Evolutionary conservation across 2,797 vertebrate species (phyloP).

Genomic region (Spinus pinus): DNA sequence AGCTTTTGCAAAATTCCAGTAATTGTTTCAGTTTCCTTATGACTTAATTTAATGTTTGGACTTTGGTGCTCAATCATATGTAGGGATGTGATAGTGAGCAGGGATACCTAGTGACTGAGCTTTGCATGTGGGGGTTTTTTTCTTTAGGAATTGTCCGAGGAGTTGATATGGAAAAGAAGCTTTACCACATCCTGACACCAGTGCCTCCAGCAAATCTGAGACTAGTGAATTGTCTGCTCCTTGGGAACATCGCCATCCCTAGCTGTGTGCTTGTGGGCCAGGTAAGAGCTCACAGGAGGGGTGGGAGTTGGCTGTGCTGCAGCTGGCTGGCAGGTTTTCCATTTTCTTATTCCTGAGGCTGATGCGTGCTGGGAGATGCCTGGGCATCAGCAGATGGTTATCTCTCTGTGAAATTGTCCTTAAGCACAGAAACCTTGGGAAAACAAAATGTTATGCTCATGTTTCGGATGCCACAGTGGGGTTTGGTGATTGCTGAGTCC

Average conservation of each 20-base stretch:
- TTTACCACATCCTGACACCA: constrained; percentile 88
- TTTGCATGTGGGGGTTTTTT: too few species aligned
- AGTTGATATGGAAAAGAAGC: constrained; percentile 84
- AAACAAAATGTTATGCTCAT: neutral
- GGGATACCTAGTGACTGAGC: neutral
- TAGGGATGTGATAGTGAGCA: rapidly evolving
- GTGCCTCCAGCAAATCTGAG: constrained; percentile 81
- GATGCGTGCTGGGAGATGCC: neutral
- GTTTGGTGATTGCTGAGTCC: neutral
- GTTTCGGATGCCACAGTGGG: neutral
- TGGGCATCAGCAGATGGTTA: neutral
- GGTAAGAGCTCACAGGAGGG: constrained; percentile 65
- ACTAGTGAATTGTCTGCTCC: constrained; percentile 89
- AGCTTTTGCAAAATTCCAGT: neutral
- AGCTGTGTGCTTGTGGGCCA: constrained; percentile 84
- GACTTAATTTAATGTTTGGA: neutral
- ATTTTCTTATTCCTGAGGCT: neutral
- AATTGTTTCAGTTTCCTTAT: neutral
- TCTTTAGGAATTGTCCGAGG: constrained; percentile 88
- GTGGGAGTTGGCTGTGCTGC: neutral
- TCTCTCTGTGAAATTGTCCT: neutral
- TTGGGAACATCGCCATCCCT: constrained; percentile 85
- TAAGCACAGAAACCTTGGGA: neutral
- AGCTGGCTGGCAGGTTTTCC: neutral
- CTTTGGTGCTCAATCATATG: rapidly evolving